Evolutionary conservation across 2,113 vertebrate genomes (phyloP).

Genomic region (Uria aalge): DNA sequence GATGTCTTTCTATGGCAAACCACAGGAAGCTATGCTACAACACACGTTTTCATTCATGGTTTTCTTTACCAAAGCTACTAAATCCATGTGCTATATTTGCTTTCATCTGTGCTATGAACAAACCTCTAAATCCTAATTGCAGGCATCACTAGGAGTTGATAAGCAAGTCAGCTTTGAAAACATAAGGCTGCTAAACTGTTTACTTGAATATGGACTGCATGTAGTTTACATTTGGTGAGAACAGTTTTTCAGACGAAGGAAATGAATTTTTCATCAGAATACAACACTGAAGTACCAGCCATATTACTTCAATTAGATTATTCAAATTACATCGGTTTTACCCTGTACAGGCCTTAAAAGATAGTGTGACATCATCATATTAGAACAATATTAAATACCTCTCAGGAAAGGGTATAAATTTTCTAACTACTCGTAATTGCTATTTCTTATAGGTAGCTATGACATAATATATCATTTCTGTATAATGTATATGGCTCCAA

Average conservation of each 20-base stretch:
- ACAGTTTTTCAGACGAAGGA: background rate
- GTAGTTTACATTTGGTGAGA: background rate
- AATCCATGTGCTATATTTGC: background rate
- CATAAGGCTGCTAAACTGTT: background rate
- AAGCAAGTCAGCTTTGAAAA: background rate
- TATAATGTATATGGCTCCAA: background rate
- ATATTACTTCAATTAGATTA: background rate
- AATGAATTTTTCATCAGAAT: background rate
- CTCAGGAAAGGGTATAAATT: background rate
- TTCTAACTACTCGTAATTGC: background rate
- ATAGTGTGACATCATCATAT: background rate
- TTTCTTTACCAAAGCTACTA: background rate
- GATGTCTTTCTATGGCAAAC: background rate
- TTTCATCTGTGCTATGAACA: background rate
- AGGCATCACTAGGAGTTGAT: background rate
- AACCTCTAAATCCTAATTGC: background rate
- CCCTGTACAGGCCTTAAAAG: background rate
- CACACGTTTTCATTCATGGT: background rate
- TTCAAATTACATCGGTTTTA: background rate
- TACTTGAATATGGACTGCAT: background rate
- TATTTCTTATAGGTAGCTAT: background rate
- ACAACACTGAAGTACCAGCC: background rate
- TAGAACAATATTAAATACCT: background rate
- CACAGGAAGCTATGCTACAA: background rate
- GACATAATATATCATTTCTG: background rate